A percentile compares a stretch with the other conserved stretches of the same genome.
These are phyloP conservation scores for Saimiri boliviensis DNA, from an alignment of 2,113 vertebrate species.

Conservation along the genomic window DNA sequence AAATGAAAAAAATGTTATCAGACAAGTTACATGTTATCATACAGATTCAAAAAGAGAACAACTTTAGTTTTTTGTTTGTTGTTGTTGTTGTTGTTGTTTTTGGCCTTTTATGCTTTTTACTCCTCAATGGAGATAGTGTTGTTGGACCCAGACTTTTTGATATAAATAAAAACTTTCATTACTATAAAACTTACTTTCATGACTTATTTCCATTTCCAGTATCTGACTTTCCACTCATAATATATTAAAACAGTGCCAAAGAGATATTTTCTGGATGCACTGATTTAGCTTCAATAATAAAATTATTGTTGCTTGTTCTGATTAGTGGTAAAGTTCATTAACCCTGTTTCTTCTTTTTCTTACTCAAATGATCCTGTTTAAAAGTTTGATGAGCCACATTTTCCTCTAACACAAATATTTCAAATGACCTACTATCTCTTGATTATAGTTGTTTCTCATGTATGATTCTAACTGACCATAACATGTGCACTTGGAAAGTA, in stretches of 20 bases:
- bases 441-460: background rate
- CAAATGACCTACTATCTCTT: background rate
- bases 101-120: background rate
- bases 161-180: background rate
- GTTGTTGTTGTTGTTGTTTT: background rate
- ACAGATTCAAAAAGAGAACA: background rate
- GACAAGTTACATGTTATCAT: background rate
- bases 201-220: background rate
- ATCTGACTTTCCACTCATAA: background rate
- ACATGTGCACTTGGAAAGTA: background rate
- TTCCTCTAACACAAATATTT: background rate
- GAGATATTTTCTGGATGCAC: background rate
- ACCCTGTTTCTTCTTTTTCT: background rate
- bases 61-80: background rate
- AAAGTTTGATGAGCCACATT: background rate
- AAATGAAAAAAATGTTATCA: background rate
- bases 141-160: background rate
- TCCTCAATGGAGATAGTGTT: background rate
- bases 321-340: background rate
- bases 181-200: background rate
- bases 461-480: background rate
- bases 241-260: background rate
- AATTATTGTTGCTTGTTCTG: background rate
- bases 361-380: constrained; percentile 1
- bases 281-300: background rate